Evolutionary conservation across 2,888 invertebrate genomes (phyloP), one percentile per base, ranked within the genome.

Genomic region (Callyntrura guangdongensis): DNA sequence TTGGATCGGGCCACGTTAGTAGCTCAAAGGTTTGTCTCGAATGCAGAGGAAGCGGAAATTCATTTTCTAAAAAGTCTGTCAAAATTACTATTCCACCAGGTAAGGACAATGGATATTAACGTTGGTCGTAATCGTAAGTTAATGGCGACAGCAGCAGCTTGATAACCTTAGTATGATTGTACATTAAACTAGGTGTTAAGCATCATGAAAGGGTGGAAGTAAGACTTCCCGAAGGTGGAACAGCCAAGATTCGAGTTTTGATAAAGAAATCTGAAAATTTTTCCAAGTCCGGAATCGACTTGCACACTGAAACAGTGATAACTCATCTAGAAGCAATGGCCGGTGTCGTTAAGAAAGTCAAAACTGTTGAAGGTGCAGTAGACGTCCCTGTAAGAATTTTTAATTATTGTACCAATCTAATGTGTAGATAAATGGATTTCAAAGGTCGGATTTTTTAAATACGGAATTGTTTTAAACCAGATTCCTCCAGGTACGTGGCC

Each of bases 301-400:
- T 99, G 0, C 98, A 99, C 95, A 98, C 99, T 17, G 98, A 99
- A 94, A 98, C 98, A 0, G 96, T 96, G 94, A 97, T 99, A 92
- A 98, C 98, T 0, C 95, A 99, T 11, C 96, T 98, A 0, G 99
- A 99, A 95, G 99, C 99, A 0, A 95, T 98, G 5, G 96, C 99
- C 25, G 99, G 99, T 5, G 99, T 99, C n/a, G 97, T 98, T 0
- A 97, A 98, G 89, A 96, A 98, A 94, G 96, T 99, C 94, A 98
- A 98, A 94, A 99, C 99, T 5, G 96, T 99, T 91, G 99, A 99
- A 94, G 99, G 99, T 95, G 98, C 99, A 95, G 97, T 99, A 92
- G 97, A 97, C 79, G 95, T 99, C 90, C 98, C 98, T 95, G 98
- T 97, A 95, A 95, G 82, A n/a, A n/a, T n/a, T n/a, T n/a, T n/a